These are phyloP conservation scores for Nesometra sesokonis DNA, from an alignment of 35 echinoderm and acorn worm genomes.

Conservation along the genomic window DNA sequence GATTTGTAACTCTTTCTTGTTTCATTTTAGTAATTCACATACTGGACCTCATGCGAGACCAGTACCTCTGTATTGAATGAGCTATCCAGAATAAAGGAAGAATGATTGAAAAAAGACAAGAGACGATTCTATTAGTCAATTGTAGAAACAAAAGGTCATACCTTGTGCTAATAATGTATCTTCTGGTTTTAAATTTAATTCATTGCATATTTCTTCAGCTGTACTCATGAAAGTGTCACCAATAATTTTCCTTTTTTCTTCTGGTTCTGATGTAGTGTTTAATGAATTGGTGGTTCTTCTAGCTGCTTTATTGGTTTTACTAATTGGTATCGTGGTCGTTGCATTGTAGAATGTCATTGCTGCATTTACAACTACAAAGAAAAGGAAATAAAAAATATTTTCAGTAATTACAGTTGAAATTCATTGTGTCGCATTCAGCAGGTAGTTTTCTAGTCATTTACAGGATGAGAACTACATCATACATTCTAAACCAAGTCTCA, in stretches of 20 bases:
- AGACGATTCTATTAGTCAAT: no score
- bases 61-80: no score
- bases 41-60: no score
- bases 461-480: no score
- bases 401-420: not conserved
- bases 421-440: not conserved
- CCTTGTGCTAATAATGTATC: slow-evolving; percentile 84
- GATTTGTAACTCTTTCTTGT: no score
- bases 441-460: no score
- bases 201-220: slow-evolving; percentile 80
- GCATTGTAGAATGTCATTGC: slow-evolving; percentile 78
- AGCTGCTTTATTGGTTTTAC: slow-evolving; percentile 55
- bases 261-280: slow-evolving; percentile 63
- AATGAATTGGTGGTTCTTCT: slow-evolving; percentile 62
- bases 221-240: slow-evolving; percentile 83
- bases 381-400: not conserved
- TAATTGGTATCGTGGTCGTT: slow-evolving; percentile 49
- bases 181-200: slow-evolving; percentile 66
- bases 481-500: no score
- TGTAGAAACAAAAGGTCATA: not conserved
- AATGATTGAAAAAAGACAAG: no score
- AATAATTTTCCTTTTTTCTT: slow-evolving; percentile 85
- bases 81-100: no score
- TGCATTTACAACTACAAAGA: slow-evolving; percentile 65
- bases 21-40: no score